These are phyloP conservation scores for Gadus chalcogrammus DNA, from an alignment of 2,113 vertebrate species.

Conservation along the genomic window DNA sequence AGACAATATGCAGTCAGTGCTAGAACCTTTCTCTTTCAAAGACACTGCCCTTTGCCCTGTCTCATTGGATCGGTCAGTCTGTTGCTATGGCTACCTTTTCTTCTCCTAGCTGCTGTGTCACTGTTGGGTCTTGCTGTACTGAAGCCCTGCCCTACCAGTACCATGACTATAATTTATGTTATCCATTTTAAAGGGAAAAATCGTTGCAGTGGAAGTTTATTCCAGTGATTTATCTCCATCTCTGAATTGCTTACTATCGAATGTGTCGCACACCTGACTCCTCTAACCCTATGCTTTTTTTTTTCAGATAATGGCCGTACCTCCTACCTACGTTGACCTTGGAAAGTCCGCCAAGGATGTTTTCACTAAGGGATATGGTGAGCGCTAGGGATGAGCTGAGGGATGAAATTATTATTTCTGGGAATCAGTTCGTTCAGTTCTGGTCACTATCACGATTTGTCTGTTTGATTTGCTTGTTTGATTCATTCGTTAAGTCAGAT, in stretches of 20 bases:
- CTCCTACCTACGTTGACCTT: constrained; percentile 89
- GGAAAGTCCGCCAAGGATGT: constrained; percentile 94
- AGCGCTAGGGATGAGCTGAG: constrained; percentile 35
- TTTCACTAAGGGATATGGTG: constrained; percentile 97
- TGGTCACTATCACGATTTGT: too few relatives aligned
- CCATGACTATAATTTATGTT: background rate
- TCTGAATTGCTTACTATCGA: background rate
- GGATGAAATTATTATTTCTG: too few relatives aligned
- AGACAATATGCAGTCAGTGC: too few relatives aligned
- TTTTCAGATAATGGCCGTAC: constrained; percentile 88
- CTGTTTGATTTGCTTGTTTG: too few relatives aligned
- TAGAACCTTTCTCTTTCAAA: background rate
- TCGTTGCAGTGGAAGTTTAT: background rate
- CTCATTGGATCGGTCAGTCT: constrained; percentile 19
- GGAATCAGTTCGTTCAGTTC: too few relatives aligned
- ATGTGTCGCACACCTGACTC: background rate
- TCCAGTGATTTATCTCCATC: background rate
- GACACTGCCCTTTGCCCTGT: background rate
- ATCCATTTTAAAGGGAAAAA: background rate
- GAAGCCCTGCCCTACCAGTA: background rate
- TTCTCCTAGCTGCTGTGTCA: constrained; percentile 4
- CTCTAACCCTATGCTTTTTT: background rate
- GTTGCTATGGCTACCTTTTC: constrained; percentile 3
- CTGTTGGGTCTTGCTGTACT: background rate
- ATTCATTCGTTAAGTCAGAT: too few relatives aligned